Conservation (phyloP, 37 sponge, comb jelly and placozoan genomes). For the Corticium candelabrum region DNA sequence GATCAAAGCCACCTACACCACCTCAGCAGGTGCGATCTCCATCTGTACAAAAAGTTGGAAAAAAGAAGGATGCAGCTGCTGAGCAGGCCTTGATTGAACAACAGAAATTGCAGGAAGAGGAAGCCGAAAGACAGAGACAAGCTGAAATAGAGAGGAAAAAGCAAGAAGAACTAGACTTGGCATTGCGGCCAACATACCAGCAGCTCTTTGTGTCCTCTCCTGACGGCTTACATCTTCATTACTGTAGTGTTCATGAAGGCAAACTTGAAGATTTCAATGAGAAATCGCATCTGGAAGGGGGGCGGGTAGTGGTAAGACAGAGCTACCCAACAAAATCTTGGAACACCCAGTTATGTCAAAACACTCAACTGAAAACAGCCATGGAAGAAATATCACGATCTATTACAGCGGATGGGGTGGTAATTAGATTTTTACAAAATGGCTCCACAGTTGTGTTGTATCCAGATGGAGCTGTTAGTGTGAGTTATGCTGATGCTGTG, state of each 20-base stretch:
- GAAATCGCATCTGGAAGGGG: conserved; percentile 2
- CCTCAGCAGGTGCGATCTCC: background rate
- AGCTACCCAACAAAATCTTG: conserved; percentile 18
- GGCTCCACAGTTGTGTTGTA: conserved; percentile 13
- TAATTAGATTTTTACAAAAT: background rate
- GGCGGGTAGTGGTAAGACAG: conserved; percentile 29
- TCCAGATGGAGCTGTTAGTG: conserved; percentile 42
- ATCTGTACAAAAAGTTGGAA: conserved; percentile 14
- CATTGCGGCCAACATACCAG: conserved; percentile 23
- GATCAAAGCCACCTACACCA: background rate
- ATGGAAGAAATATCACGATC: background rate
- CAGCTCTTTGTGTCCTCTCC: conserved; percentile 33
- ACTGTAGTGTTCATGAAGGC: conserved; percentile 22
- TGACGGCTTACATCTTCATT: conserved; percentile 45
- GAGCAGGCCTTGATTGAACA: conserved; percentile 28
- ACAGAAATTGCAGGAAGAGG: conserved; percentile 44
- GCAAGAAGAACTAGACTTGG: background rate
- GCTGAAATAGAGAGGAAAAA: conserved; percentile 13
- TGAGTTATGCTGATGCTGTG: background rate
- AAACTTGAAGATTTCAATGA: background rate
- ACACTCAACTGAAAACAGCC: too few relatives aligned
- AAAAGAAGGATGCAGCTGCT: conserved; percentile 18
- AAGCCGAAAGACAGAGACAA: conserved; percentile 21
- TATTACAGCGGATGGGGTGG: background rate
- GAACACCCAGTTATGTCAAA: background rate